These are phyloP conservation scores for Cylas formicarius DNA, from an alignment of 1,140 invertebrate species.

Conservation along the genomic window DNA sequence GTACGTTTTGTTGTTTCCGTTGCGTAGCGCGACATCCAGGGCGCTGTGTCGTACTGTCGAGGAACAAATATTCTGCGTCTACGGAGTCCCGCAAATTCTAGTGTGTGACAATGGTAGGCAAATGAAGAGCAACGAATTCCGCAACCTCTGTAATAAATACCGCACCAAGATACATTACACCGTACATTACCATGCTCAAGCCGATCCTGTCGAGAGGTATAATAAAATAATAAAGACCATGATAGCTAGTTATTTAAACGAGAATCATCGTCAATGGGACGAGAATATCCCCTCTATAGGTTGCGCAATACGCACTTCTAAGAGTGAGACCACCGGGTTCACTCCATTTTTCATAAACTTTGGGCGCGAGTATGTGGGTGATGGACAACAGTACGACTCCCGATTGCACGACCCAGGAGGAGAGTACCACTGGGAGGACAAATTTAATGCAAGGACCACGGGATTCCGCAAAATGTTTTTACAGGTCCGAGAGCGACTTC, in stretches of 20 bases:
- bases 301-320: conserved; percentile 29
- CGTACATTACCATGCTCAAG: conserved; percentile 22
- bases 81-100: conserved; percentile 19
- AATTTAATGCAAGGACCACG: too few species aligned
- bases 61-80: conserved; percentile 20
- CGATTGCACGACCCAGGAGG: too few species aligned
- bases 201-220: conserved; percentile 21
- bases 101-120: conserved; percentile 26
- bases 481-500: too few species aligned
- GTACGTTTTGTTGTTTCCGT: conserved; percentile 18
- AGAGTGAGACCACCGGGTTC: conserved; percentile 27
- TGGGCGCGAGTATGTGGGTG: conserved; percentile 11
- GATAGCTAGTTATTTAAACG: conserved; percentile 24
- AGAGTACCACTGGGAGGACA: too few species aligned
- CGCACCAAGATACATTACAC: conserved; percentile 16
- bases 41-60: conserved; percentile 14
- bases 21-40: conserved; percentile 8
- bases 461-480: too few species aligned
- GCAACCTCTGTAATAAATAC: conserved; percentile 11
- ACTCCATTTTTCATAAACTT: conserved; percentile 24
- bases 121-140: conserved; percentile 1
- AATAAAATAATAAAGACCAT: conserved; percentile 30
- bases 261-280: conserved; percentile 34
- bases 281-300: conserved; percentile 21
- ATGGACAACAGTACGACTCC: too few species aligned